phyloP scores from a whole-genome alignment of 2,113 vertebrate genomes.

The Pelusios castaneus region DNA sequence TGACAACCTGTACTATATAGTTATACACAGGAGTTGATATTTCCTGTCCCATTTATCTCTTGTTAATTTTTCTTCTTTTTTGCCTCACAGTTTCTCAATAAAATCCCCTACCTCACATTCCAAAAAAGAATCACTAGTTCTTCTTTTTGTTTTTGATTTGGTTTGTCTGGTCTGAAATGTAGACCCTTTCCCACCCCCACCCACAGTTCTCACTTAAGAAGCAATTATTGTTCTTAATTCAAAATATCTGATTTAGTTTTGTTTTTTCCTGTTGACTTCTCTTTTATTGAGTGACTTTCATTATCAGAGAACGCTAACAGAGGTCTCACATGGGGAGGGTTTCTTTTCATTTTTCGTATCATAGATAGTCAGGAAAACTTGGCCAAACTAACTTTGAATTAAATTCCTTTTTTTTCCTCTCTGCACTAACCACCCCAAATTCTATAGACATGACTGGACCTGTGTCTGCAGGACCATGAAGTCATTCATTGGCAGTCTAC shows the following conservation, averaged over 20 bases:
- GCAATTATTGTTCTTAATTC: not conserved
- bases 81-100: not conserved
- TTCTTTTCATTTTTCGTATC: not conserved
- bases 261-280: not conserved
- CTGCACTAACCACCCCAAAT: rapidly evolving
- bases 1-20: not conserved
- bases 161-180: not conserved
- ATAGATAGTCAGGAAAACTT: not conserved
- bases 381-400: not conserved
- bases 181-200: not conserved
- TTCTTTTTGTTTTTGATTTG: not conserved
- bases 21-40: rapidly evolving
- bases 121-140: not conserved
- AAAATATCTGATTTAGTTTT: not conserved
- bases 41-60: not conserved
- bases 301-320: not conserved
- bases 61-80: not conserved
- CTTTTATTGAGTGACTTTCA: not conserved
- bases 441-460: not conserved
- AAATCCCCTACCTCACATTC: not conserved
- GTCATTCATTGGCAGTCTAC: not conserved
- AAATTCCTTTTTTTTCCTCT: conserved; percentile 6
- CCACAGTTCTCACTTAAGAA: not conserved
- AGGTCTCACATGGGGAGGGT: not conserved
- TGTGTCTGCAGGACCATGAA: not conserved